These are phyloP conservation scores for Cyrtodaria siliqua DNA, from an alignment of 2,888 invertebrate species.

Conservation along the genomic window DNA sequence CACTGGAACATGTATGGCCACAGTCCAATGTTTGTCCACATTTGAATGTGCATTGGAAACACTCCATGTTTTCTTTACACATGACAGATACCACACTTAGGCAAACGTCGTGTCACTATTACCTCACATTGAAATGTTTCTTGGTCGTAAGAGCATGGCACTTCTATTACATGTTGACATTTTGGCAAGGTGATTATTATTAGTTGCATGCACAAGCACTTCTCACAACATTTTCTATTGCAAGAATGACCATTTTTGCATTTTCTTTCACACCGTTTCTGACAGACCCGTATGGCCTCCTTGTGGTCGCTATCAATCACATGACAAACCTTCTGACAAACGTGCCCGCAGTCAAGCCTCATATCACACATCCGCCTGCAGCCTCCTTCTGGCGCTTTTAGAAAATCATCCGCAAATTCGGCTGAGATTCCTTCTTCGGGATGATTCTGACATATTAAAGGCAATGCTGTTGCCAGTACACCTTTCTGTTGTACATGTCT, in stretches of 20 bases:
- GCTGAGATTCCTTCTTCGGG: constrained; percentile 23
- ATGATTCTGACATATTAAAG: constrained; percentile 79
- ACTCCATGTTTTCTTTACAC: constrained; percentile 7
- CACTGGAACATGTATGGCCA: constrained; percentile 56
- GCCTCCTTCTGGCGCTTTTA: constrained; percentile 71
- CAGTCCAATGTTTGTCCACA: constrained; percentile 73
- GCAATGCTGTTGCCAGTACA: constrained; percentile 56
- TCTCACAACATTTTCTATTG: constrained; percentile 78
- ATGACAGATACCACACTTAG: constrained; percentile 23
- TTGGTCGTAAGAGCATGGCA: constrained; percentile 19
- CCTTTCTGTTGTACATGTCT: constrained; percentile 40
- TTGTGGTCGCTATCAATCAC: constrained; percentile 31
- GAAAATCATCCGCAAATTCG: constrained; percentile 61
- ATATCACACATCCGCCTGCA: constrained; percentile 70
- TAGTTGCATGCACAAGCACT: constrained; percentile 45
- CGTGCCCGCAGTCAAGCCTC: constrained; percentile 73
- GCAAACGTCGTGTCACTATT: constrained; percentile 14
- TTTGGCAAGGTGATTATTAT: constrained; percentile 15
- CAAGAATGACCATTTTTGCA: constrained; percentile 47
- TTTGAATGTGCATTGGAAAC: not conserved
- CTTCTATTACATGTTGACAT: constrained; percentile 38
- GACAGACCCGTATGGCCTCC: constrained; percentile 5
- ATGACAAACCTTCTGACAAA: constrained; percentile 71
- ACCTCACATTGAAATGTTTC: constrained; percentile 56
- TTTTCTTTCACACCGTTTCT: constrained; percentile 27